Conservation (phyloP, 2,888 invertebrate species). For the Drosophila mercatorum region DNA sequence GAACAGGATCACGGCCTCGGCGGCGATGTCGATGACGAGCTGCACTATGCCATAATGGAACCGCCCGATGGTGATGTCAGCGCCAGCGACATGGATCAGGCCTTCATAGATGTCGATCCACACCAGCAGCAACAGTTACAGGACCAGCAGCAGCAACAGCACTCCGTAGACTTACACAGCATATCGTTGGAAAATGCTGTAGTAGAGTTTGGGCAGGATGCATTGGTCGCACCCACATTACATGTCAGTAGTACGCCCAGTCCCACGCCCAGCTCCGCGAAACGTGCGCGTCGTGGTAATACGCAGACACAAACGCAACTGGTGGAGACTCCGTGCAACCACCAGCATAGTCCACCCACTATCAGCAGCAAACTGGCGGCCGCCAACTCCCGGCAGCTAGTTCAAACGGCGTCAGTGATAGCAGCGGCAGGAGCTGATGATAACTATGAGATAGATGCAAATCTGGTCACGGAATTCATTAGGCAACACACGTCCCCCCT, state of each 20-base stretch:
- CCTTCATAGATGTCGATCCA: conserved; percentile 59
- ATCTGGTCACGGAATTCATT: conserved; percentile 84
- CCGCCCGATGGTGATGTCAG: conserved; percentile 67
- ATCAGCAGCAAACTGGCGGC: conserved; percentile 63
- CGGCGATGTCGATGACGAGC: conserved; percentile 72
- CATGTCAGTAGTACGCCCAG: conserved; percentile 57
- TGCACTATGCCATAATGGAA: conserved; percentile 81
- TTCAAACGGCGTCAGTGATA: conserved; percentile 81
- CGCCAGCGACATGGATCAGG: conserved; percentile 71
- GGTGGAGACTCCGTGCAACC: conserved; percentile 62
- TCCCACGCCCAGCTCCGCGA: conserved; percentile 62
- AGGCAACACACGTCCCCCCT: conserved; percentile 86
- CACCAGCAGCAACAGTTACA: conserved; percentile 46
- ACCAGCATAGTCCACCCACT: conserved; percentile 52
- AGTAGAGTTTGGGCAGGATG: conserved; percentile 62
- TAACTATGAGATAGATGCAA: conserved; percentile 82
- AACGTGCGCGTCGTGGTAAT: conserved; percentile 52
- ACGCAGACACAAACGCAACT: conserved; percentile 35
- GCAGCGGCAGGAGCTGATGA: conserved; percentile 79
- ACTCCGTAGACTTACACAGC: conserved; percentile 56
- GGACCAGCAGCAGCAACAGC: conserved; percentile 39
- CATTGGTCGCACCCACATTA: conserved; percentile 52
- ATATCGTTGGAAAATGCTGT: conserved; percentile 71
- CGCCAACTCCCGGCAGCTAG: conserved; percentile 76
- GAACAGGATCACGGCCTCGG: conserved; percentile 66